Base-by-base conservation (phyloP, 1,140 invertebrate species). In the Drosophila baimaii region DNA sequence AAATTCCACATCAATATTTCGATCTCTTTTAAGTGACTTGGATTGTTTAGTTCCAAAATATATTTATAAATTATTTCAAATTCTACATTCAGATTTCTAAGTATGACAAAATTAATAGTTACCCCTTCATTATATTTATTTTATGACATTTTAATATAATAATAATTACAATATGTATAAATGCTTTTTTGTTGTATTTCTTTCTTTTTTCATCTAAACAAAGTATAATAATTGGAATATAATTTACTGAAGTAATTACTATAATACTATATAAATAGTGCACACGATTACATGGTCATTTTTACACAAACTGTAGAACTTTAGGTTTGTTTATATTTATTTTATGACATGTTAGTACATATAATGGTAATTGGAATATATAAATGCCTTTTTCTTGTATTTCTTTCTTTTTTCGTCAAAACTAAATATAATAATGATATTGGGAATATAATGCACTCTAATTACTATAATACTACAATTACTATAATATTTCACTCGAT, bases 261-360 rank as follows among this genome's bases (percentile, higher is more conserved):
- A 25, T 5, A 25, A 47, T 46, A 25, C 10, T 0, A 47, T 25
- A 10, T 17, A 49, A 10, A 27, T 27, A 49, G 10, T n/a, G 3
- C 23, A 25, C 44, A n/a, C n/a, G n/a, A n/a, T n/a, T n/a, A 23
- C 7, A 68, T 27, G 25, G 68, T 52, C 69, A 41, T 69, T 39
- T 35, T 56, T 27, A 5, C 5, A 13, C 10, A 6, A 43, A 71
- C 51, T 70, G 52, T 71, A 25, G 0, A 69, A 66, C 44, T 33
- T 69, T 69, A n/a, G n/a, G n/a, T n/a, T n/a, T n/a, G n/a, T n/a
- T 17, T 17, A 21, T 23, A 23, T 15, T 23, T 15, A 46, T 23
- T 23, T 23, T 46, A 47, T 25, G 15, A 10, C 8, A 9, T 17
- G 25, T n/a, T 10, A 25, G n/a, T n/a, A n/a, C n/a, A 27, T 25